Conservation (phyloP, 2,113 vertebrate species). For the Fregata magnificens region DNA sequence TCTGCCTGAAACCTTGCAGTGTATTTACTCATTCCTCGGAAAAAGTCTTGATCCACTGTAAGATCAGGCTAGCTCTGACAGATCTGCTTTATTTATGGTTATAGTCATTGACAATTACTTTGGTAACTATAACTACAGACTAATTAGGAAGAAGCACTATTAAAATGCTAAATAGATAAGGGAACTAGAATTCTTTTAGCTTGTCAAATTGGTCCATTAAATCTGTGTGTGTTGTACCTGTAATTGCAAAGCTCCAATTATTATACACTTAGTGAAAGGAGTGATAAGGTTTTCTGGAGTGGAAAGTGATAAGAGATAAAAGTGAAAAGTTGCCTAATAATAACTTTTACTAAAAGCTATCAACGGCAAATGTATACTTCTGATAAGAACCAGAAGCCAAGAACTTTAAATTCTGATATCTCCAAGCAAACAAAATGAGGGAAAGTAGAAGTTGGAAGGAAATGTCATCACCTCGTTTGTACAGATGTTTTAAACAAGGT, state of each 20-base stretch:
- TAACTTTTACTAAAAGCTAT: constrained; percentile 59
- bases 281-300: constrained; percentile 65
- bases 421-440: background rate
- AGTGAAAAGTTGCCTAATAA: constrained; percentile 56
- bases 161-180: constrained; percentile 64
- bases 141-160: constrained; percentile 56
- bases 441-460: background rate
- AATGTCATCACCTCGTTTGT: background rate
- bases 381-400: constrained; percentile 43
- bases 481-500: background rate
- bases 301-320: constrained; percentile 69
- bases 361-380: constrained; percentile 1
- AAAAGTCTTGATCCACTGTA: background rate
- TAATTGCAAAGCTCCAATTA: constrained; percentile 72
- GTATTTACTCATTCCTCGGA: background rate
- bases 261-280: constrained; percentile 58
- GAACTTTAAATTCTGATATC: constrained; percentile 18
- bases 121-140: constrained; percentile 58
- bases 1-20: background rate
- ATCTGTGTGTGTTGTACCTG: constrained; percentile 60
- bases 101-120: constrained; percentile 48
- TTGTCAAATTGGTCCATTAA: constrained; percentile 68
- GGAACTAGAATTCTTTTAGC: constrained; percentile 48
- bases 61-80: background rate
- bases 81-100: constrained; percentile 50